A percentile compares a stretch with the other conserved stretches of the same genome.
These are phyloP conservation scores for Catostomus latipinnis DNA, from an alignment of 2,797 vertebrate genomes.

Conservation along the genomic window DNA sequence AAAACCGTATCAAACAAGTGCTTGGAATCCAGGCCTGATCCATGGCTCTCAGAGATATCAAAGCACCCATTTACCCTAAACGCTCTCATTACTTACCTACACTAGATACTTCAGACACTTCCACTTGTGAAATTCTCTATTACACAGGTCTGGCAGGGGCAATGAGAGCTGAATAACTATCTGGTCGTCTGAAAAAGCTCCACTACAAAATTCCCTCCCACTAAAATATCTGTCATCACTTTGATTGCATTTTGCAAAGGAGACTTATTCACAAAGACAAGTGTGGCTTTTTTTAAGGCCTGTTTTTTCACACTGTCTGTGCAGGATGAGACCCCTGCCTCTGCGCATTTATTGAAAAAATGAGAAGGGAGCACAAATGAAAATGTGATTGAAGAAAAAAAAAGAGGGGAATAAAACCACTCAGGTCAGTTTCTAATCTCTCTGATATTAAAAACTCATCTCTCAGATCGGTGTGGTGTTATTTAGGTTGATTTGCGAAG, in stretches of 20 bases:
- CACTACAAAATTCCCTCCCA: slow-evolving; percentile 74
- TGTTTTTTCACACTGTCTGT: slow-evolving; percentile 66
- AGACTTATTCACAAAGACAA: slow-evolving; percentile 82
- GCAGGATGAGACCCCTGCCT: slow-evolving; percentile 77
- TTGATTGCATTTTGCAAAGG: slow-evolving; percentile 84
- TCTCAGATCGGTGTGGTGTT: slow-evolving; percentile 81
- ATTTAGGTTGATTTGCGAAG: slow-evolving; percentile 83
- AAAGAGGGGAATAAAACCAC: slow-evolving; percentile 59
- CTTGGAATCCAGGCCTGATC: slow-evolving; percentile 13
- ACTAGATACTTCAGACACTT: slow-evolving; percentile 82
- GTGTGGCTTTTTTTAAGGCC: slow-evolving; percentile 61
- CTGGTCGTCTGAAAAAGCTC: slow-evolving; percentile 68
- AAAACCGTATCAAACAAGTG: slow-evolving; percentile 28
- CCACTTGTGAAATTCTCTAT: slow-evolving; percentile 80
- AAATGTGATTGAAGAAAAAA: slow-evolving; percentile 56
- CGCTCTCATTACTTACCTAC: slow-evolving; percentile 72
- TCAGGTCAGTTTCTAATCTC: slow-evolving; percentile 93
- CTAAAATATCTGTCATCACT: slow-evolving; percentile 80
- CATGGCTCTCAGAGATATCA: slow-evolving; percentile 45
- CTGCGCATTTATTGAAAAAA: slow-evolving; percentile 83
- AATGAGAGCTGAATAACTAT: slow-evolving; percentile 82
- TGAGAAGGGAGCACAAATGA: slow-evolving; percentile 52
- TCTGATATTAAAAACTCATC: slow-evolving; percentile 96
- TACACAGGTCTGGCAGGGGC: slow-evolving; percentile 84
- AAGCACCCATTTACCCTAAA: slow-evolving; percentile 54